Evolutionary conservation across 2,797 vertebrate species (phyloP), one percentile per base, ranked within the genome.

Genomic region (Cephalopachus bancanus): DNA sequence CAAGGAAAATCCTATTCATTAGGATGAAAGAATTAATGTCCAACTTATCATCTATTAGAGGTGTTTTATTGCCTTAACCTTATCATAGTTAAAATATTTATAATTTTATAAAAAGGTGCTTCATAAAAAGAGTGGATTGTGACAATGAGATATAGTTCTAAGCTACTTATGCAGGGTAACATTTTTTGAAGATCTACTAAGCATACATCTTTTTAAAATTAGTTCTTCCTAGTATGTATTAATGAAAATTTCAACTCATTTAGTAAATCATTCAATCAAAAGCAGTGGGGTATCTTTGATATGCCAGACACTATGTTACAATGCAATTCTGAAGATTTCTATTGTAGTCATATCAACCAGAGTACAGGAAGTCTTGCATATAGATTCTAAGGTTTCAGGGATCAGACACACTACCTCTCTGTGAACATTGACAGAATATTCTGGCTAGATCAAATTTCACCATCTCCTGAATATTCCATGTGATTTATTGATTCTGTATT

Each of bases 21-120:
- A 19, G 17, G 17, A 37, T 69, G 12, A 62, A 76, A 17, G 28
- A 71, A 65, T 30, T 57, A 30, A 44, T 44, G 22, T n/a, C 24
- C 69, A 15, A 67, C 8, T 62, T 75, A 59, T 71, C 4, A 83
- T 51, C 26, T 92, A 28, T 51, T 24, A n/a, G 5, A 51, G 0
- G 7, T 83, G 10, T 71, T 88, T 92, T 20, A 49, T 55, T 76
- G 22, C 9, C 10, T 89, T 60, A 60, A 71, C 22, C 59, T 83
- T 37, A 44, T 74, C 60, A 51, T 2, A 92, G 20, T 26, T 89
- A 26, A 94, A 89, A 53, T 91, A 67, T 49, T 92, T 96, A n/a
- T 24, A 78, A 37, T 79, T 79, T 79, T 79, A 60, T 64, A 49
- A 67, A 65, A 74, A 17, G 81, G 5, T 90, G 11, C 2, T 44